These are phyloP conservation scores for Mus pahari DNA, from an alignment of 2,113 vertebrate species.

Conservation along the genomic window DNA sequence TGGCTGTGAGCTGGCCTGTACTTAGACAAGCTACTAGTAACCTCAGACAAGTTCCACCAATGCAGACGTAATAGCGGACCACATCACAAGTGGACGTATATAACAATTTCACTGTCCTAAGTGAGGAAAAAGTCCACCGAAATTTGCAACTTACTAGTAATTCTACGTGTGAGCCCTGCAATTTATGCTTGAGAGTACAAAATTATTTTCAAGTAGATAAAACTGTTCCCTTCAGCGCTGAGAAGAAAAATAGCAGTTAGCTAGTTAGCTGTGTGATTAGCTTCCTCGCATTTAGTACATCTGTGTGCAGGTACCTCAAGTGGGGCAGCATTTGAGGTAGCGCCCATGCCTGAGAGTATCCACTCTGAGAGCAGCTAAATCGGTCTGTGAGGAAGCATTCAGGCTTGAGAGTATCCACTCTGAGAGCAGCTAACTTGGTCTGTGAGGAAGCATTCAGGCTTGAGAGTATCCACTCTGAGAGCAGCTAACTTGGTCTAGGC, in stretches of 20 bases:
- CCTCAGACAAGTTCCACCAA: background rate
- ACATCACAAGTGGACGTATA: background rate
- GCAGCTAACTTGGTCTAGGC: background rate
- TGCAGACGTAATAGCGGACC: background rate
- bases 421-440: background rate
- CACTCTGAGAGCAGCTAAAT: background rate
- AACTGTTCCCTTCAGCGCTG: background rate
- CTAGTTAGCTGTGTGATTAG: background rate
- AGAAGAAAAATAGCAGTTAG: background rate
- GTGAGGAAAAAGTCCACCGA: background rate
- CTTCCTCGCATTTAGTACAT: background rate
- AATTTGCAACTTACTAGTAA: slow-evolving; percentile 19
- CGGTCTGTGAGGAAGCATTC: background rate
- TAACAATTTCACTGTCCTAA: background rate
- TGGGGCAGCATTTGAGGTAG: background rate
- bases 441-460: background rate
- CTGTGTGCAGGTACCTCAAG: background rate
- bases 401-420: no score
- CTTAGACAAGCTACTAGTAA: background rate
- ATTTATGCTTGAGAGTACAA: background rate
- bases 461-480: background rate
- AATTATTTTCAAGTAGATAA: background rate
- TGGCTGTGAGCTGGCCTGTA: background rate
- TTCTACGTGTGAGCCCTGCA: background rate
- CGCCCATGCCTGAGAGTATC: background rate